These are phyloP conservation scores for Lipophrys pholis DNA, from an alignment of 2,113 vertebrate genomes.

Conservation along the genomic window DNA sequence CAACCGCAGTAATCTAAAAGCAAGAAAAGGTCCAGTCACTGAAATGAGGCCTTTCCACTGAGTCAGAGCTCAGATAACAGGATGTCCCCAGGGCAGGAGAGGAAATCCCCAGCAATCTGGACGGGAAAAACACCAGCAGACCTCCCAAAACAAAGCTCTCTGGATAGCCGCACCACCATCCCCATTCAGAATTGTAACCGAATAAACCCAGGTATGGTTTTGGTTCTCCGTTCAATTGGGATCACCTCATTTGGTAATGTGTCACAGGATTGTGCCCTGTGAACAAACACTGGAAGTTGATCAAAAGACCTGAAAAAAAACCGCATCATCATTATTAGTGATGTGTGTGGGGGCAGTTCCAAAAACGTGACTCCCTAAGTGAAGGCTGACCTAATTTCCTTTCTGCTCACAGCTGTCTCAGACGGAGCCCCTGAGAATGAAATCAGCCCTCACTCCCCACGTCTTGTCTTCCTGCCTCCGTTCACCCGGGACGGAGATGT, in stretches of 20 bases:
- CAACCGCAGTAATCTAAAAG: conserved; percentile 17
- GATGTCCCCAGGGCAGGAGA: conserved; percentile 50
- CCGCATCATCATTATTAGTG: conserved; percentile 11
- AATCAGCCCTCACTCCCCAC: conserved; percentile 19
- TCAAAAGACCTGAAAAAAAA: conserved; percentile 19
- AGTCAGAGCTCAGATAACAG: conserved; percentile 74
- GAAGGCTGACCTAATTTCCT: conserved; percentile 67
- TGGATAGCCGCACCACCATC: neutral
- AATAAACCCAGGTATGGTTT: neutral
- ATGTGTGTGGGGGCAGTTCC: conserved; percentile 14
- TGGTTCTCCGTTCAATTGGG: neutral
- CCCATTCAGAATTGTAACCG: neutral
- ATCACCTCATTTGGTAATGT: neutral
- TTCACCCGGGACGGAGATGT: conserved; percentile 23
- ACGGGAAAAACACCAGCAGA: conserved; percentile 37
- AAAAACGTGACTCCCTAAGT: conserved; percentile 36
- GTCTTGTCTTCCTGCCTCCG: conserved; percentile 36
- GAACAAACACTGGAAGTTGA: neutral
- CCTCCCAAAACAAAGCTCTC: conserved; percentile 38
- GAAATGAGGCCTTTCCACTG: conserved; percentile 48
- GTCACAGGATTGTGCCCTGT: neutral
- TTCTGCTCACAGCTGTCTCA: conserved; percentile 51
- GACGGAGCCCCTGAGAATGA: conserved; percentile 35
- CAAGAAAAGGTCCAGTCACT: conserved; percentile 26
- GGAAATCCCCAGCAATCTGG: conserved; percentile 70